A percentile compares a stretch with the other conserved stretches of the same genome.
Conservation (phyloP, 2,888 invertebrate genomes). For the Rhagonycha fulva region DNA sequence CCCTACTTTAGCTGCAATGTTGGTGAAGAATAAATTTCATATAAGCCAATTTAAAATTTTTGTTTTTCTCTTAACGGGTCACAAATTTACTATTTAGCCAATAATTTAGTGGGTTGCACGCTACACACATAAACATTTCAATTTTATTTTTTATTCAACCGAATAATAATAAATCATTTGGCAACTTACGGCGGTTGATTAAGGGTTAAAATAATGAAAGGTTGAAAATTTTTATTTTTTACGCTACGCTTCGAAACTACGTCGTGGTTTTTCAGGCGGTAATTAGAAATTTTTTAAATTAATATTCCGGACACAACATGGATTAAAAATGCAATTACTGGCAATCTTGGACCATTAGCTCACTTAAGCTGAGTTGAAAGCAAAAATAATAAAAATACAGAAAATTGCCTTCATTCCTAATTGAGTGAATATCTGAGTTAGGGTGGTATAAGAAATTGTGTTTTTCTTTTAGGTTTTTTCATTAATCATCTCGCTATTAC, state of each 20-base stretch:
- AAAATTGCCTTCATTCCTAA: not conserved
- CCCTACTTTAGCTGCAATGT: not conserved
- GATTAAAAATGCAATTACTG: not conserved
- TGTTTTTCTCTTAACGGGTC: not conserved
- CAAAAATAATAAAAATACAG: not conserved
- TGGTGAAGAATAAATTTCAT: not conserved
- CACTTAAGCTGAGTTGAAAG: not conserved
- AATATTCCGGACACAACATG: not conserved
- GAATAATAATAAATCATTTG: not conserved
- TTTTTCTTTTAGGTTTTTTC: not conserved
- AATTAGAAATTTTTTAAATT: not conserved
- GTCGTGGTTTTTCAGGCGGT: not conserved
- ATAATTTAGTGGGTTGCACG: not conserved
- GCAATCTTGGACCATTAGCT: not conserved
- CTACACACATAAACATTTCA: not conserved
- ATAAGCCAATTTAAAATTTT: not conserved
- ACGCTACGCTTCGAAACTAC: not conserved
- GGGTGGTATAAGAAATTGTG: not conserved
- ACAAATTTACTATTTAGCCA: not conserved
- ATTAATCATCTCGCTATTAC: not conserved
- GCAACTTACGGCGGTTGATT: not conserved
- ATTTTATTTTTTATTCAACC: not conserved
- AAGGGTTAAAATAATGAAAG: not conserved
- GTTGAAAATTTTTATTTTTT: not conserved
- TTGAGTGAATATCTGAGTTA: not conserved